phyloP scores from a whole-genome alignment of 2,888 invertebrate genomes.

The Rambutsinella grinnellia region DNA sequence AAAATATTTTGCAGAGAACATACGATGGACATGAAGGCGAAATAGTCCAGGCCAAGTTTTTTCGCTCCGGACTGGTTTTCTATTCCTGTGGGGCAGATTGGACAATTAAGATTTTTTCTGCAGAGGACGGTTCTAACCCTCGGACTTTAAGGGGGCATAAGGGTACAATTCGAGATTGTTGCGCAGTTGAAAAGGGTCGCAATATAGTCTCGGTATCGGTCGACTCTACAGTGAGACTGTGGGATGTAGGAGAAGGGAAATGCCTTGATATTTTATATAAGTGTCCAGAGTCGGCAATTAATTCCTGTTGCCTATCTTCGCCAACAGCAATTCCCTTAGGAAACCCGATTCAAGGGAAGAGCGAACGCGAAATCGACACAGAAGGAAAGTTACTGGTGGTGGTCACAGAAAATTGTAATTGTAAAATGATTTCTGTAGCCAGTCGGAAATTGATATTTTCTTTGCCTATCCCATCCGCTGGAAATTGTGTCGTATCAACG shows the following conservation, averaged over 20 bases:
- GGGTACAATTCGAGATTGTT: constrained; percentile 76
- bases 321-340: constrained; percentile 47
- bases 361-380: constrained; percentile 74
- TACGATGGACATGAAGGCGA: constrained; percentile 79
- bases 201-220: constrained; percentile 80
- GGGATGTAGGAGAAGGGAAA: constrained; percentile 78
- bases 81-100: constrained; percentile 76
- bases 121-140: constrained; percentile 78
- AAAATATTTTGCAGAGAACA: constrained; percentile 68
- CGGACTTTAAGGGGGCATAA: constrained; percentile 78
- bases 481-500: constrained; percentile 74
- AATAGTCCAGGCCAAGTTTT: constrained; percentile 77
- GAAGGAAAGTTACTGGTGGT: constrained; percentile 75
- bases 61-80: constrained; percentile 76
- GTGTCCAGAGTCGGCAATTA: constrained; percentile 73
- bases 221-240: constrained; percentile 79
- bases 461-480: constrained; percentile 71
- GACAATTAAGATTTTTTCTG: constrained; percentile 79
- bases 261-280: constrained; percentile 73
- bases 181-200: constrained; percentile 77
- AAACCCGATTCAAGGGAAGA: constrained; percentile 34
- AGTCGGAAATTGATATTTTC: constrained; percentile 71
- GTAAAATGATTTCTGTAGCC: constrained; percentile 74
- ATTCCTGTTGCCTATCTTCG: constrained; percentile 71
- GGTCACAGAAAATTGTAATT: constrained; percentile 76